Evolutionary conservation across 2,113 vertebrate species (phyloP).

Genomic region (Tenebrosternarchus preto): DNA sequence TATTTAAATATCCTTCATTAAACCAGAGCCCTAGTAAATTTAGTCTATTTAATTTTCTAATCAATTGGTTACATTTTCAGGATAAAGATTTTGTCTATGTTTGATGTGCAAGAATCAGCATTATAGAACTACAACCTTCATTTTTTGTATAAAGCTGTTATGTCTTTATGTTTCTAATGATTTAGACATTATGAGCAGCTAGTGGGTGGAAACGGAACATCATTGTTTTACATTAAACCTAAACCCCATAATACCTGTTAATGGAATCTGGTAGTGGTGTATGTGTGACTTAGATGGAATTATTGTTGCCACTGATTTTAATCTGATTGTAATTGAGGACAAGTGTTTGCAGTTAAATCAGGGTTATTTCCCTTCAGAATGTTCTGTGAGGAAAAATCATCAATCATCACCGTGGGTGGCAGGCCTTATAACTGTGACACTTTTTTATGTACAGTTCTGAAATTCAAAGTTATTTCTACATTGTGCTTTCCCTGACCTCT

Average conservation of each 20-base stretch:
- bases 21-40: not conserved
- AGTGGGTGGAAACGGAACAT: not conserved
- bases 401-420: conserved; percentile 10
- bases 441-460: conserved; percentile 42
- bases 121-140: not conserved
- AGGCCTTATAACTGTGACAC: conserved; percentile 48
- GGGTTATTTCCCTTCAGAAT: conserved; percentile 19
- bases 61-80: too few species aligned
- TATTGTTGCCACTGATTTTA: not conserved
- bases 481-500: conserved; percentile 18
- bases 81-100: too few species aligned
- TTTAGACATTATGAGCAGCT: not conserved
- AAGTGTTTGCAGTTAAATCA: conserved; percentile 18
- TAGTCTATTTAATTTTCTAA: too few species aligned
- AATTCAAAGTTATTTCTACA: conserved; percentile 25
- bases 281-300: not conserved
- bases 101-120: not conserved
- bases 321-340: not conserved
- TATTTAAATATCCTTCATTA: not conserved
- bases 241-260: not conserved
- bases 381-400: conserved; percentile 8
- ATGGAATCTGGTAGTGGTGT: not conserved
- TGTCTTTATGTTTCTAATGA: not conserved
- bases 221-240: not conserved
- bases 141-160: too few species aligned